Evolutionary conservation across 2,888 invertebrate species (phyloP), one percentile per base, ranked within the genome.

Genomic region (Loripinus fragilis): DNA sequence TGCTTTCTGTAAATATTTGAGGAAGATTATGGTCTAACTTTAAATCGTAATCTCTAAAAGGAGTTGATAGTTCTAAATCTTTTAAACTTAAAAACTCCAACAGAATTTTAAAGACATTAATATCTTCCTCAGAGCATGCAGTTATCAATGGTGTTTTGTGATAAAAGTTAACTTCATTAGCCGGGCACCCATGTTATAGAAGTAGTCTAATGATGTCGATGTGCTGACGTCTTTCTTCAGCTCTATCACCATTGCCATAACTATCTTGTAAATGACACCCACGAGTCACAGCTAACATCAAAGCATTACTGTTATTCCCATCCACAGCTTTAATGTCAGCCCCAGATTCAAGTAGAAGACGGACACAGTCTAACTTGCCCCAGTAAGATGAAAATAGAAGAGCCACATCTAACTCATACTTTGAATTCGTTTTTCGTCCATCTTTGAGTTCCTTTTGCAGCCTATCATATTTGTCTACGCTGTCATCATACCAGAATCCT

Each of bases 101-200:
- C 50, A 83, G 52, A n/a, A 79, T 28, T 67, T 75, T 73, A 8
- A 81, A 78, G 12, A 80, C 64, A n/a, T 74, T 69, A 25, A 67
- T 10, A 50, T 79, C 69, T 2, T 78, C 81, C 23, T 42, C 38
- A 33, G 74, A 73, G 66, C 83, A 83, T 23, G 80, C 80, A 60
- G 78, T 79, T 80, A 83, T 81, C 17, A 83, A 48, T 38, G 83
- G 71, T 33, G 80, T 74, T 60, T 71, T 69, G 8, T 80, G 78
- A 67, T 50, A 64, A 42, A 65, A 64, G 35, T 83, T 83, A 12
- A 68, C 66, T 64, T 74, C 68, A 65, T 81, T 72, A 3, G 80
- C 71, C 30, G 30, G 38, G 20, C 68, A 64, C 15, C 78, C 80
- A 35, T 70, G n/a, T 28, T 83, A 64, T 20, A 83, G 28, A 0